Base-by-base conservation (phyloP, 2,888 invertebrate species). In the Acrobasis repandana region DNA sequence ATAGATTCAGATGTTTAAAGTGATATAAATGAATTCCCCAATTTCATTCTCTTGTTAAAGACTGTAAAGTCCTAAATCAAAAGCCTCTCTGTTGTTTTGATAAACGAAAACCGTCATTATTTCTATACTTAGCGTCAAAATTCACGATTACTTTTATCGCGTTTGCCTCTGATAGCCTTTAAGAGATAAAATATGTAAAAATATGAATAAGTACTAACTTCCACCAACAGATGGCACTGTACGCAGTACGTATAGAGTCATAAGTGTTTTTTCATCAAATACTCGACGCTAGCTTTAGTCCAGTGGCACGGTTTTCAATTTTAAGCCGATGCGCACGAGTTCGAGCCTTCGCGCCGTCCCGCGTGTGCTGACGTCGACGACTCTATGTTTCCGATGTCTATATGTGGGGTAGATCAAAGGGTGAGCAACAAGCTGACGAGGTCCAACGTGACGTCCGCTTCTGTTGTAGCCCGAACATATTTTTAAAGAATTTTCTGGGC, bases 381-480 rank as follows among this genome's bases (percentile, higher is more conserved):
- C 70, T 59, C 56, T 56, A 62, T 77, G 82, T 80, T 43, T 70
- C 61, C 77, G 80, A 72, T 77, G 77, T 80, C 73, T 78, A 67
- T 73, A 71, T 63, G 65, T 76, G 88, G 91, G 90, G 85, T 83
- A 91, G 76, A 91, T 54, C 15, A 67, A 82, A 75, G 84, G 88
- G 90, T 86, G 85, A 84, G 91, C 91, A 91, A 91, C 91, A 90
- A 91, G 91, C 85, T 79, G 83, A 75, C 76, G 79, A 72, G 70
- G 85, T 83, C 86, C 86, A 80, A 77, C 72, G 87, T 76, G 89
- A 80, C 80, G 79, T 77, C 77, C 74, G 80, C 88, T 91, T 90
- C 90, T 90, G 91, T 91, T 81, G 85, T 82, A 85, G 85, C 86
- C 85, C 89, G 85, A 49, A 90, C 82, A 90, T 73, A 72, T 70